A percentile compares a stretch with the other conserved stretches of the same genome.
These are phyloP conservation scores for Phorcus lineatus DNA, from an alignment of 2,888 invertebrate species.

Conservation along the genomic window DNA sequence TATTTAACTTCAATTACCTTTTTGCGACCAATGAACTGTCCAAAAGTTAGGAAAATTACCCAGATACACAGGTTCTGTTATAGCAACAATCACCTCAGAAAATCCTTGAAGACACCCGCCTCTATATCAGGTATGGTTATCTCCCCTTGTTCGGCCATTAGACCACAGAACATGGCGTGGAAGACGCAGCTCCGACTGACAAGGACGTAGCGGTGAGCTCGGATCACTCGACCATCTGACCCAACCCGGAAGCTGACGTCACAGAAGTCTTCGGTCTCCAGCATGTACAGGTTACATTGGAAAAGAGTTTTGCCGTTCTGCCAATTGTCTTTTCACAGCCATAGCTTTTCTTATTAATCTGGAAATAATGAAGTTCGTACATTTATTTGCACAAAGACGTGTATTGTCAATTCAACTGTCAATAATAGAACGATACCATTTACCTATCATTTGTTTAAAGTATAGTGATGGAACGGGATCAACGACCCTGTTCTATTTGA, in stretches of 20 bases:
- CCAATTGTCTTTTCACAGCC: conserved; percentile 34
- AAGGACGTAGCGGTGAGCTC: conserved; percentile 51
- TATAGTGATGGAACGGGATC: too few relatives aligned
- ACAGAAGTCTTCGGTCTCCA: conserved; percentile 41
- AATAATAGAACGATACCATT: too few relatives aligned
- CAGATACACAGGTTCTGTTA: not conserved
- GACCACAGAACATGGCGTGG: conserved; percentile 44
- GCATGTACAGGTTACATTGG: conserved; percentile 51
- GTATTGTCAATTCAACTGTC: too few relatives aligned
- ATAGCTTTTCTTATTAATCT: too few relatives aligned
- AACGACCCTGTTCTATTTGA: too few relatives aligned
- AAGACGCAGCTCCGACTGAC: conserved; percentile 42
- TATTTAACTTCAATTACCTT: too few relatives aligned
- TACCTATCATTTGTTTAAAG: too few relatives aligned
- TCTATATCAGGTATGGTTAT: conserved; percentile 50
- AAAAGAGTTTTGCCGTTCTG: conserved; percentile 44
- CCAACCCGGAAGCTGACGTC: conserved; percentile 54
- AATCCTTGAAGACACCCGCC: conserved; percentile 43
- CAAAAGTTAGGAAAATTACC: too few relatives aligned
- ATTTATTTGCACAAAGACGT: too few relatives aligned
- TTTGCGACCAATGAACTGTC: too few relatives aligned
- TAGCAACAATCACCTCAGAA: conserved; percentile 43
- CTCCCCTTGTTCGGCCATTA: conserved; percentile 37
- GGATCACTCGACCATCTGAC: conserved; percentile 26
- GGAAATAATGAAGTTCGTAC: too few relatives aligned